Conservation (phyloP, 1,140 invertebrate species). For the Paraescarpia echinospica region DNA sequence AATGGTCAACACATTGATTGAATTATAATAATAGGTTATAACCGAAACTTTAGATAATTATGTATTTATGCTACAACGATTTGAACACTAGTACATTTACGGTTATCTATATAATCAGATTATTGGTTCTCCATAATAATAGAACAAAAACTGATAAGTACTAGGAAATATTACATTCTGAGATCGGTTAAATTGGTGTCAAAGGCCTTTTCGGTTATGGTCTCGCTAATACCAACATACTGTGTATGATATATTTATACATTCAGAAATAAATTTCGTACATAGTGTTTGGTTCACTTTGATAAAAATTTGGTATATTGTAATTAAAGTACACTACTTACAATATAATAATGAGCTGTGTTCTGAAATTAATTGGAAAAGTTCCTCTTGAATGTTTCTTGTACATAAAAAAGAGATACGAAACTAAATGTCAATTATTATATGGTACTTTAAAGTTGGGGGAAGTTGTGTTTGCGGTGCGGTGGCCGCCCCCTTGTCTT, state of each 20-base stretch:
- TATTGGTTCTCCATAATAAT: no score
- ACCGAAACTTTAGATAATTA: no score
- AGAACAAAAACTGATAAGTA: no score
- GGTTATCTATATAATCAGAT: no score
- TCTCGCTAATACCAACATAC: background rate
- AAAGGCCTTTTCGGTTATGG: background rate
- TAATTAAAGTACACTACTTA: background rate
- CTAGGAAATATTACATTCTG: background rate
- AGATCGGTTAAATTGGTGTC: background rate
- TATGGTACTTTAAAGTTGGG: background rate
- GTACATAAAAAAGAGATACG: background rate
- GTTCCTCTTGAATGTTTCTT: background rate
- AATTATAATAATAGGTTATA: no score
- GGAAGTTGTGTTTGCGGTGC: background rate
- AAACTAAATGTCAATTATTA: slow-evolving; percentile 2
- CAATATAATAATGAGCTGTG: background rate
- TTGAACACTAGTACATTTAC: no score
- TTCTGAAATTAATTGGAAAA: background rate
- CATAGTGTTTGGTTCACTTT: background rate
- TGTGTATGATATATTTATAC: background rate
- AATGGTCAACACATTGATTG: no score
- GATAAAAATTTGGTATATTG: background rate
- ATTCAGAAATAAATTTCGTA: slow-evolving; percentile 6
- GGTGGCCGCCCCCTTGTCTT: background rate
- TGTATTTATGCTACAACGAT: no score